phyloP scores from a whole-genome alignment of 2,113 vertebrate genomes.

The Pomatostomus ruficeps region DNA sequence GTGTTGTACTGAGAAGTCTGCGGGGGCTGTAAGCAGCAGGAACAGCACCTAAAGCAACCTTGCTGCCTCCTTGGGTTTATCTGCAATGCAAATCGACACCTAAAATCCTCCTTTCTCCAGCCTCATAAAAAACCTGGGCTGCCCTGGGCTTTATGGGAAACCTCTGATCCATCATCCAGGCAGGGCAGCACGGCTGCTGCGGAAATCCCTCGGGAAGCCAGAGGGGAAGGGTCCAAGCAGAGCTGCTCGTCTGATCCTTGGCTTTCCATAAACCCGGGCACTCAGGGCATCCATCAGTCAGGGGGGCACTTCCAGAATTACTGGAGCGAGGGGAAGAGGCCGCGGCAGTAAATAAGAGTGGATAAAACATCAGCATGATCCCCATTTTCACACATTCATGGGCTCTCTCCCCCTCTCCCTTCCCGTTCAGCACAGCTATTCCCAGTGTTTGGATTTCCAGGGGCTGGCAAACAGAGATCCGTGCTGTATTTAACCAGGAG shows the following conservation, averaged over 20 bases:
- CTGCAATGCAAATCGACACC: not conserved
- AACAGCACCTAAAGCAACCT: not conserved
- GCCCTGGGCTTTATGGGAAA: not conserved
- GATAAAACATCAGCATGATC: fast-evolving
- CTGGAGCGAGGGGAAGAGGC: not conserved
- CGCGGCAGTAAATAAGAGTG: not conserved
- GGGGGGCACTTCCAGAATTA: not conserved
- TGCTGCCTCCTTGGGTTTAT: not conserved
- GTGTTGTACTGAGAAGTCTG: not conserved
- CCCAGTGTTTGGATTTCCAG: not conserved
- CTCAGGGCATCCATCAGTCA: not conserved
- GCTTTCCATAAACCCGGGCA: not conserved
- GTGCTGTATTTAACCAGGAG: not conserved
- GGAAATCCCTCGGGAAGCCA: not conserved
- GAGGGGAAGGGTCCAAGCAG: not conserved
- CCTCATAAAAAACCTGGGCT: not conserved
- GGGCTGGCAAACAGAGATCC: not conserved
- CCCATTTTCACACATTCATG: fast-evolving
- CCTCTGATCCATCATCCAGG: not conserved
- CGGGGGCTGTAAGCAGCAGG: not conserved
- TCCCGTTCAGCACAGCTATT: not conserved
- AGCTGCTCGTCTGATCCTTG: not conserved
- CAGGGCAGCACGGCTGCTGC: not conserved
- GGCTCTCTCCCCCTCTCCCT: not conserved
- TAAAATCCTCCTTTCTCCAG: not conserved